Conservation (phyloP, 1,140 invertebrate genomes). For the Temnothorax longispinosus region DNA sequence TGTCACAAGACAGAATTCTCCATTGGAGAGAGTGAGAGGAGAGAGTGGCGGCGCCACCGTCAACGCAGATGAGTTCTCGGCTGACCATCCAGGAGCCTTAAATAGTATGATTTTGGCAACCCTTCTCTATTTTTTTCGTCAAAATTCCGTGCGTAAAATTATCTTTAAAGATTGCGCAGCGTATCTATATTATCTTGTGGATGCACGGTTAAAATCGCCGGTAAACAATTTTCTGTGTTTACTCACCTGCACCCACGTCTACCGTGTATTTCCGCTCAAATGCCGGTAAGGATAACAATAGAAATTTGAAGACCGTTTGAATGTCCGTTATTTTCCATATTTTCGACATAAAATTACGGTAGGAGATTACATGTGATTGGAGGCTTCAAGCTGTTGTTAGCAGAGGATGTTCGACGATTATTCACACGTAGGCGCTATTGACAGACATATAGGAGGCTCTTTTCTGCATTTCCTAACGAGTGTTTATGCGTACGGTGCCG, state of each 20-base stretch:
- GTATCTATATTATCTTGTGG: slow-evolving; percentile 20
- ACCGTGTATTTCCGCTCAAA: not conserved
- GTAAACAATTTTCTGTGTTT: slow-evolving; percentile 59
- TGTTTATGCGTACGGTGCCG: slow-evolving; percentile 7
- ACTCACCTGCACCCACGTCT: slow-evolving; percentile 40
- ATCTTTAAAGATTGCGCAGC: not conserved
- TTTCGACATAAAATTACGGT: slow-evolving; percentile 54
- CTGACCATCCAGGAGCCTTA: no score
- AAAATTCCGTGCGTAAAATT: slow-evolving; percentile 32
- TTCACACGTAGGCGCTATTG: slow-evolving; percentile 39
- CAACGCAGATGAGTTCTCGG: no score
- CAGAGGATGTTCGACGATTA: slow-evolving; percentile 21
- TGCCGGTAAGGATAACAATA: slow-evolving; percentile 36
- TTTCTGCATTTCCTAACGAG: slow-evolving; percentile 17
- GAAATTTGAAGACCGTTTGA: slow-evolving; percentile 6
- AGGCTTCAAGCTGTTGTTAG: slow-evolving; percentile 9
- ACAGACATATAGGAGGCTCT: slow-evolving; percentile 2
- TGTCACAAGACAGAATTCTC: no score
- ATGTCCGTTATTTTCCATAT: slow-evolving; percentile 37
- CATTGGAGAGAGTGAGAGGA: no score
- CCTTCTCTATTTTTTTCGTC: not conserved
- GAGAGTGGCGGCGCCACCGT: no score
- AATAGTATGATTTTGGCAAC: not conserved
- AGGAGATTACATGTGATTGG: slow-evolving; percentile 46
- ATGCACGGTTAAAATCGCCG: slow-evolving; percentile 19